phyloP scores from a whole-genome alignment of 2,888 invertebrate genomes.

The Hydroisotoma schaefferi region DNA sequence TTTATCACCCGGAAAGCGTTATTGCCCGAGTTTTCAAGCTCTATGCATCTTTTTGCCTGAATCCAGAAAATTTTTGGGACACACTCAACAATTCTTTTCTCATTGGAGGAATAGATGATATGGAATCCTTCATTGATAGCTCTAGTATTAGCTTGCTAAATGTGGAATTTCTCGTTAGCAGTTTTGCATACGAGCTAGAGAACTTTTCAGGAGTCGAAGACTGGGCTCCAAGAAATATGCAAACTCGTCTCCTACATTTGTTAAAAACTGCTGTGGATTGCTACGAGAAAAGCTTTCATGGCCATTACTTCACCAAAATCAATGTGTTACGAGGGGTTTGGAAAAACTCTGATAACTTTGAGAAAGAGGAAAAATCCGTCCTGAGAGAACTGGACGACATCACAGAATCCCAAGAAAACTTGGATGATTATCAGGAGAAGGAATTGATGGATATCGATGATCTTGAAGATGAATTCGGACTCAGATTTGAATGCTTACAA shows the following conservation, averaged over 20 bases:
- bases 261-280: constrained; percentile 36
- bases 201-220: constrained; percentile 36
- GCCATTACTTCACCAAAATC: constrained; percentile 43
- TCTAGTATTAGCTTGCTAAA: constrained; percentile 18
- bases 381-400: constrained; percentile 39
- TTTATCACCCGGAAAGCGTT: constrained; percentile 39
- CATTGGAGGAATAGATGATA: constrained; percentile 38
- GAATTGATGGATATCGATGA: constrained; percentile 32
- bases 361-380: constrained; percentile 22
- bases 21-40: constrained; percentile 40
- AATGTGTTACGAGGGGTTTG: constrained; percentile 41
- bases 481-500: constrained; percentile 43
- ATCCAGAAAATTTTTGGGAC: constrained; percentile 42
- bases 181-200: constrained; percentile 45
- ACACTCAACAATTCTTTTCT: constrained; percentile 37
- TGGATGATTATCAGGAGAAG: constrained; percentile 38
- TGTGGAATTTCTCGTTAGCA: constrained; percentile 34
- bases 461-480: constrained; percentile 41
- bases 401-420: constrained; percentile 35
- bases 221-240: constrained; percentile 42
- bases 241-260: constrained; percentile 36
- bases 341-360: constrained; percentile 25
- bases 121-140: constrained; percentile 13
- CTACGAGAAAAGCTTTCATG: constrained; percentile 43
- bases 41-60: constrained; percentile 36